phyloP scores from a whole-genome alignment of 1,140 invertebrate genomes.

The Neuroterus valhalla region DNA sequence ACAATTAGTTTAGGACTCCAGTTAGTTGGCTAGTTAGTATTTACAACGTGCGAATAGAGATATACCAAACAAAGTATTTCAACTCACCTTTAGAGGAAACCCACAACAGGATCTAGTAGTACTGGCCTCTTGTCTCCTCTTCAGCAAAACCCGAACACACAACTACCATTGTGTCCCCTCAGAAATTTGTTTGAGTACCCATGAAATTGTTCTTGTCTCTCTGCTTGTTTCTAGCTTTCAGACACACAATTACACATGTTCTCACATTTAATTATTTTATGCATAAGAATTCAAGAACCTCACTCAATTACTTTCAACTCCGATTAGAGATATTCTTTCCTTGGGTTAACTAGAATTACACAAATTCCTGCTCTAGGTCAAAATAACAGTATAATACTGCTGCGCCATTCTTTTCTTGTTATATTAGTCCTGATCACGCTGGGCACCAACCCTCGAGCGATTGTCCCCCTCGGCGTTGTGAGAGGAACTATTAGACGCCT shows the following conservation, averaged over 20 bases:
- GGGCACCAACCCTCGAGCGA: not conserved
- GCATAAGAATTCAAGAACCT: no score
- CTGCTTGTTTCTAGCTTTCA: not conserved
- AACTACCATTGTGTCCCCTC: not conserved
- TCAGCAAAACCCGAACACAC: not conserved
- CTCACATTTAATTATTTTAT: not conserved
- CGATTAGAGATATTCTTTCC: no score
- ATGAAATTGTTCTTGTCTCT: slow-evolving; percentile 2
- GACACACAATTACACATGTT: not conserved
- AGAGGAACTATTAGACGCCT: slow-evolving; percentile 55
- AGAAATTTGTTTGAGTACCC: slow-evolving; percentile 14
- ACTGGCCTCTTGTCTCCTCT: slow-evolving; percentile 7
- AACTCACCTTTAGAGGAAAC: slow-evolving; percentile 6
- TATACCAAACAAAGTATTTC: slow-evolving; percentile 37
- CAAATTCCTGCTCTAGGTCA: no score
- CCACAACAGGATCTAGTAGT: slow-evolving; percentile 14
- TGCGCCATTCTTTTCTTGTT: no score
- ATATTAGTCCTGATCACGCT: not conserved
- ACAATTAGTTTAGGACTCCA: slow-evolving; percentile 6
- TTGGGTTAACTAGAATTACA: no score
- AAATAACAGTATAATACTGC: no score
- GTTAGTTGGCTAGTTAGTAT: slow-evolving; percentile 58
- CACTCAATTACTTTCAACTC: no score
- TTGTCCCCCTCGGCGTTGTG: slow-evolving; percentile 9
- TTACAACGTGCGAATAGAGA: slow-evolving; percentile 49